Percentiles rank a stretch among this genome's conserved stretches.
These are phyloP conservation scores for Lordiphosa fenestrarum DNA, from an alignment of 2,888 invertebrate genomes.

Conservation along the genomic window DNA sequence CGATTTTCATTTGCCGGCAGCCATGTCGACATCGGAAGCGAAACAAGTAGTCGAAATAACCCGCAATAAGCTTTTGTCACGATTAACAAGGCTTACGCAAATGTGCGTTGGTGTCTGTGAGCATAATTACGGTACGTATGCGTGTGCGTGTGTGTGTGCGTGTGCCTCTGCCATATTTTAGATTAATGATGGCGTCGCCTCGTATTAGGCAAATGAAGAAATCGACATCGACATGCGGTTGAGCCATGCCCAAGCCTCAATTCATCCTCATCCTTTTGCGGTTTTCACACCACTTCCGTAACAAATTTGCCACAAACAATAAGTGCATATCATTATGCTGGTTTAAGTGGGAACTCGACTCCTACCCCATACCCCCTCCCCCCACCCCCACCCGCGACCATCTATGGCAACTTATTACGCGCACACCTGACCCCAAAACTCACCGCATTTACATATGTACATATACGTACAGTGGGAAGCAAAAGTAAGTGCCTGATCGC, in stretches of 20 bases:
- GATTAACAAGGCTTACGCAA: constrained; percentile 75
- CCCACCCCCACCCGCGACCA: constrained; percentile 19
- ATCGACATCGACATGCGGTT: constrained; percentile 64
- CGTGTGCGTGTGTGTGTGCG: constrained; percentile 43
- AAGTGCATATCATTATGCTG: constrained; percentile 72
- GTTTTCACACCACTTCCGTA: constrained; percentile 68
- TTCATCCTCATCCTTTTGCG: constrained; percentile 36
- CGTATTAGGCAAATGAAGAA: constrained; percentile 73
- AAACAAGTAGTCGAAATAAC: constrained; percentile 74
- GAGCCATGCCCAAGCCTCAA: constrained; percentile 14
- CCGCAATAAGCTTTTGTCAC: constrained; percentile 75
- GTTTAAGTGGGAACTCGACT: constrained; percentile 65
- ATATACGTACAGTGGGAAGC: background rate
- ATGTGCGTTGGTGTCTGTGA: constrained; percentile 37
- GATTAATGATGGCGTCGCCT: constrained; percentile 71
- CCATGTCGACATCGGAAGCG: constrained; percentile 66
- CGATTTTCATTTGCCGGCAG: constrained; percentile 64
- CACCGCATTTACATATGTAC: constrained; percentile 14
- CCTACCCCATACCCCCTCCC: constrained; percentile 33
- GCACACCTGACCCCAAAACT: constrained; percentile 57
- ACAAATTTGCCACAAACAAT: constrained; percentile 73
- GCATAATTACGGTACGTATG: constrained; percentile 24
- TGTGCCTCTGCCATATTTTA: constrained; percentile 70
- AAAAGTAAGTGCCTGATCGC: too few relatives aligned
- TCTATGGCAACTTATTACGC: constrained; percentile 67